Evolutionary conservation across 2,888 invertebrate species (phyloP).

Genomic region (Mythimna vitellina): DNA sequence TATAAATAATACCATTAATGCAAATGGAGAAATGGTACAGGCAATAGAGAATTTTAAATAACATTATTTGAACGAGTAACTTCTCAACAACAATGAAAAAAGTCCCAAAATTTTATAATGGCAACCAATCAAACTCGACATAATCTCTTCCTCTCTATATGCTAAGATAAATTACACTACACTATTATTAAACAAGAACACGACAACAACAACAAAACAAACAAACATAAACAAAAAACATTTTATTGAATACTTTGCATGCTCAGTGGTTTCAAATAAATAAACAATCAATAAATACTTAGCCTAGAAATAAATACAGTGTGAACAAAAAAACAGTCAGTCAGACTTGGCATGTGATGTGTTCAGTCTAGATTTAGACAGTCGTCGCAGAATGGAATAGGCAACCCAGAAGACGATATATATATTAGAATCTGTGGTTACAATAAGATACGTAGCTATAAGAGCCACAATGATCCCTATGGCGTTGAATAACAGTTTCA

Average conservation of each 20-base stretch:
- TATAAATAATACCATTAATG: too few species aligned
- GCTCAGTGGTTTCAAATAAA: conserved; percentile 62
- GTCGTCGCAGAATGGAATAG: conserved; percentile 82
- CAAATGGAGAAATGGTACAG: background rate
- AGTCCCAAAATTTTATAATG: background rate
- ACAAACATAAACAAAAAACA: conserved; percentile 56
- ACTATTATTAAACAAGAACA: conserved; percentile 23
- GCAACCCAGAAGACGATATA: conserved; percentile 85
- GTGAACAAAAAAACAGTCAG: conserved; percentile 54
- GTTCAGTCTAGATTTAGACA: conserved; percentile 71
- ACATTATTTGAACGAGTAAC: too few species aligned
- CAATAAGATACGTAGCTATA: conserved; percentile 81
- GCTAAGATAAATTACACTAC: background rate
- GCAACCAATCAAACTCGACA: background rate
- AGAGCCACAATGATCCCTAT: conserved; percentile 81
- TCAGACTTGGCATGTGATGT: conserved; percentile 71
- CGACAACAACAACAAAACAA: conserved; percentile 27
- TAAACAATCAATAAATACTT: conserved; percentile 62
- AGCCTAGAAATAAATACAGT: conserved; percentile 64
- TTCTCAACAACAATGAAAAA: background rate
- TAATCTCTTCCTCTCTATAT: background rate
- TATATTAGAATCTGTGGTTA: conserved; percentile 81
- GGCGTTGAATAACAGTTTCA: conserved; percentile 73
- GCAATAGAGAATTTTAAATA: background rate
- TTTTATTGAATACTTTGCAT: conserved; percentile 62